Conservation (phyloP, 2,797 vertebrate genomes). For the Notamacropus eugenii region DNA sequence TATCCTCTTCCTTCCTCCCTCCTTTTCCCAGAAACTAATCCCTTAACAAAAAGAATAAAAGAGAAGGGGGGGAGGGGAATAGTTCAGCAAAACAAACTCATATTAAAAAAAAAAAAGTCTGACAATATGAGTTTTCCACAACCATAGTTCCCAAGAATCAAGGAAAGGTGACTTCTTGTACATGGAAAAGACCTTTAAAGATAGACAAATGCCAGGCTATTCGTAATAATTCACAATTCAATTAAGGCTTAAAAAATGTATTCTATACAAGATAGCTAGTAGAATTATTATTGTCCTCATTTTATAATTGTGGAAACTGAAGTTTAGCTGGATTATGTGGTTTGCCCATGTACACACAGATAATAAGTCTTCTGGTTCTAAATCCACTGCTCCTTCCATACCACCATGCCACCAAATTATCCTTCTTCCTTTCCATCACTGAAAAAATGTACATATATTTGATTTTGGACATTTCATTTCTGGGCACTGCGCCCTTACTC, state of each 20-base stretch:
- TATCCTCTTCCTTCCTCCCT: not conserved
- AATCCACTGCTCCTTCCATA: not conserved
- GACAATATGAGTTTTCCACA: not conserved
- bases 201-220: not conserved
- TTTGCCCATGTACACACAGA: not conserved
- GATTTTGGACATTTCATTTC: not conserved
- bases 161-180: not conserved
- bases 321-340: not conserved
- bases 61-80: not conserved
- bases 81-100: not conserved
- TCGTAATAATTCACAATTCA: not conserved
- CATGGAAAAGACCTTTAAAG: not conserved
- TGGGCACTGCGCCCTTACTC: not conserved
- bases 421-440: not conserved
- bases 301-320: not conserved
- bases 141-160: not conserved
- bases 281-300: not conserved
- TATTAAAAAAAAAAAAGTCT: not conserved
- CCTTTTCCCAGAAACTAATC: not conserved
- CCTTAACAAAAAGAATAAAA: not conserved
- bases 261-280: not conserved
- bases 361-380: not conserved
- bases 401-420: not conserved
- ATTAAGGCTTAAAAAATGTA: not conserved
- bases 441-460: not conserved